Base-by-base conservation (phyloP, 2,113 vertebrate species). In the Labrus mixtus region DNA sequence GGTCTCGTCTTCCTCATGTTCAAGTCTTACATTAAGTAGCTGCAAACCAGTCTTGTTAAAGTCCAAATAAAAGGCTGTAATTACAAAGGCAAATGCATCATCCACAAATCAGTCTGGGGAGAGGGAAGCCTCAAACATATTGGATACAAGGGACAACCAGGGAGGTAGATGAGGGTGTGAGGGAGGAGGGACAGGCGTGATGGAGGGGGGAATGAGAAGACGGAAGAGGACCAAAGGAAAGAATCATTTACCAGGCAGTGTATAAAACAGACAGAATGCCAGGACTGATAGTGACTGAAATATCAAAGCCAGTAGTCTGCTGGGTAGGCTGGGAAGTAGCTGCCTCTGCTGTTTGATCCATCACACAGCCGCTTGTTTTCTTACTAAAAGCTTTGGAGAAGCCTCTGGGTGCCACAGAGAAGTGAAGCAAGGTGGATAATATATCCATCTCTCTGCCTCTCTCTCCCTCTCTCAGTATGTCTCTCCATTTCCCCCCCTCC, bases 301-400 rank as follows among this genome's bases (percentile, higher is more conserved):
- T 91, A 93, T 93, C 89, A 93, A 93, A 92, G 90, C 45, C 48
- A 39, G 66, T 57, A 62, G 41, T 87, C 63, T 87, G 85, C 86
- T 65, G 68, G 82, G 84, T 83, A 77, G 82, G 81, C 79, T 74
- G 82, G 73, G 69, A 89, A 89, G 89, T 79, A 74, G 84, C 82
- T 86, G 83, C 63, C 7, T 60, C 73, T 62, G 77, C 72, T 75
- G 82, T 93, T 91, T 93, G 88, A 92, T 92, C 83, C 82, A 86
- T 79, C 81, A 78, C 78, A 83, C 76, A 80, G 81, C 56, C 19
- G 69, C 82, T 90, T 89, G 85, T 91, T 89, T 87, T 84, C 88
- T 85, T 69, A 68, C 86, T 91, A 90, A 93, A 93, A 89, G 91
- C 89, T 91, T 89, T 89, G 68, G 79, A 85, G 88, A 87, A 88